Base-by-base conservation (phyloP, 2,888 invertebrate genomes). In the Hedya salicella region DNA sequence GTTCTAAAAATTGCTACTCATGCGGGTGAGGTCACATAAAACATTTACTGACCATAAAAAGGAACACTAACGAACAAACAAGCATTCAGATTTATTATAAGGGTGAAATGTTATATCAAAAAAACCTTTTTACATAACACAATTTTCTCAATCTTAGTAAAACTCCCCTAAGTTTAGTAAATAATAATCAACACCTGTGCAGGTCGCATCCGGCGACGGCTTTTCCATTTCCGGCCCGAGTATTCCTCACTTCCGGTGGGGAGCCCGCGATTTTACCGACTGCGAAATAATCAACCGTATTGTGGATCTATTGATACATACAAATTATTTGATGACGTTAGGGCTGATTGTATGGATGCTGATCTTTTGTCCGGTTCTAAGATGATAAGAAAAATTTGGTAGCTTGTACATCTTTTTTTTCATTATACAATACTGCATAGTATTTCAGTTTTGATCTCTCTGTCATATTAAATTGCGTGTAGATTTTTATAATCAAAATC, bases 161-260 rank as follows among this genome's bases (percentile, higher is more conserved):
- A 53, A 46, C 5, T 36, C 44, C 42, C 56, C 13, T 39, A 49
- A 17, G 48, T 32, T n/a, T 19, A 44, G 36, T 39, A 65, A 59
- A 65, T 65, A 54, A 82, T 82, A 79, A 81, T 81, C 79, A 75
- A 75, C 83, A 86, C 85, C 83, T 85, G 83, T 73, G 79, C 75
- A 77, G 75, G 78, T 80, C 80, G 80, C 85, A 81, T 87, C 87
- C 87, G 82, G 79, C 74, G 75, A 74, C 75, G 76, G 81, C 78
- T 85, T 83, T 85, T 81, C 86, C 83, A 87, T 87, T 87, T 87
- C 85, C 87, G 79, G 72, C 64, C 74, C 63, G 77, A 75, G 77
- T 79, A 80, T 81, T 77, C 77, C 76, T 74, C 76, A 76, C 81
- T 82, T 87, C 87, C 87, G 78, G 74, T 67, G 63, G 64, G 32